phyloP scores from a whole-genome alignment of 2,113 vertebrate genomes.

The Alethe castanea region DNA sequence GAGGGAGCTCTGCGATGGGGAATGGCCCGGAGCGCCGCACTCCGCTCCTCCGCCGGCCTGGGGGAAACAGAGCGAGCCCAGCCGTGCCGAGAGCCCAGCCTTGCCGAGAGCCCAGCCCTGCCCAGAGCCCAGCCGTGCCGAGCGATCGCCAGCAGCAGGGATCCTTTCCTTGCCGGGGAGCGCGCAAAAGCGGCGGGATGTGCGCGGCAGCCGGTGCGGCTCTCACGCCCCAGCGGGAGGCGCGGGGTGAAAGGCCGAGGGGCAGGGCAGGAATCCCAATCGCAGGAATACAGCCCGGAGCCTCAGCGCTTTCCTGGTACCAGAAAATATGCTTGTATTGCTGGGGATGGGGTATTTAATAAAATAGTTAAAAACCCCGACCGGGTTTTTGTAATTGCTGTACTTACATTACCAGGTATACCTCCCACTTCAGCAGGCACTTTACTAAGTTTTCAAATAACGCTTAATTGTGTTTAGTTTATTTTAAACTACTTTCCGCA shows the following conservation, averaged over 20 bases:
- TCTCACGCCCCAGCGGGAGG: neutral
- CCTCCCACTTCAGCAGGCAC: neutral
- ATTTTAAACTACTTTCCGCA: neutral
- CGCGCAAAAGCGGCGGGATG: neutral
- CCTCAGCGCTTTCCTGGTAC: neutral
- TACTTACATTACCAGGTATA: neutral
- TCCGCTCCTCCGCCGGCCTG: neutral
- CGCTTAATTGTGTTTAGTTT: neutral
- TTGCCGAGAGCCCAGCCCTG: too few relatives aligned
- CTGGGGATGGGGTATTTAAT: neutral
- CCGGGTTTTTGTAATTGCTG: neutral
- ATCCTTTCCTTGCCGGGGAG: rapidly evolving
- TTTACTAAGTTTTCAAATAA: neutral
- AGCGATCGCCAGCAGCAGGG: rapidly evolving
- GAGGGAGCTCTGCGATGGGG: conserved; percentile 36
- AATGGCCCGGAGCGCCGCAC: rapidly evolving
- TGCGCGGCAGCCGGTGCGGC: rapidly evolving
- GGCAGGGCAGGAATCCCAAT: neutral
- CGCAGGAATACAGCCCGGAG: neutral
- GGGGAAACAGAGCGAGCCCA: rapidly evolving
- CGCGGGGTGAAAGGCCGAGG: neutral
- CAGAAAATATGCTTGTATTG: neutral
- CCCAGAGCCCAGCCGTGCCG: neutral
- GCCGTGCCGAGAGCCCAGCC: neutral
- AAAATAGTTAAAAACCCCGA: neutral